Conservation (phyloP, 2,797 vertebrate genomes). For the Rhinophrynus dorsalis region DNA sequence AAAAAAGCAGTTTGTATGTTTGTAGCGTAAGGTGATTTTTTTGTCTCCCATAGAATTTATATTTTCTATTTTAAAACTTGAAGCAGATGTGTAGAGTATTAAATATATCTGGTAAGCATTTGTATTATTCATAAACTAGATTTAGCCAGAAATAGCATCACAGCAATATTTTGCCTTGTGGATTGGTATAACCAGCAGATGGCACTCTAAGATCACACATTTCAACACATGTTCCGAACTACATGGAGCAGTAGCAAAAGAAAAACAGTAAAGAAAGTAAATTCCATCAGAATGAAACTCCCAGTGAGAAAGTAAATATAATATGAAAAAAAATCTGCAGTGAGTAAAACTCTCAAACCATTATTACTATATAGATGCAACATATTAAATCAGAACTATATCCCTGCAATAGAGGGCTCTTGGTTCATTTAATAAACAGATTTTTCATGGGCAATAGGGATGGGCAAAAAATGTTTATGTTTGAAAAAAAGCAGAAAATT, state of each 20-base stretch:
- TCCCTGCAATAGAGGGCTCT: too few species aligned
- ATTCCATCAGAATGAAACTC: too few species aligned
- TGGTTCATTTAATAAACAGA: too few species aligned
- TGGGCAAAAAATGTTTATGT: too few species aligned
- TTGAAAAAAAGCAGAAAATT: too few species aligned
- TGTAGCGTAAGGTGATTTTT: not conserved
- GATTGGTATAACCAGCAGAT: slow-evolving; percentile 13
- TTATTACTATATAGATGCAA: too few species aligned
- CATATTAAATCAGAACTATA: too few species aligned
- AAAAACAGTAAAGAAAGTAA: too few species aligned
- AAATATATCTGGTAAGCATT: slow-evolving; percentile 7
- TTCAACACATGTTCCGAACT: not conserved
- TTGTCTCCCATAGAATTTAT: not conserved
- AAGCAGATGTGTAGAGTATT: slow-evolving; percentile 26
- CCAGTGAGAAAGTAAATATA: too few species aligned
- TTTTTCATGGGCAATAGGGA: too few species aligned
- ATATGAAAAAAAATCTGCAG: too few species aligned
- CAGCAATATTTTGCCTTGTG: not conserved
- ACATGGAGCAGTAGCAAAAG: not conserved
- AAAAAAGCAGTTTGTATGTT: not conserved
- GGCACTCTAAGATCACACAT: slow-evolving; percentile 32
- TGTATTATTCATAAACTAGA: not conserved
- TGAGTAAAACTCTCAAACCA: too few species aligned
- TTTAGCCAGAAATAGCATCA: not conserved
- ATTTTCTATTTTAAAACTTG: not conserved